Base-by-base conservation (phyloP, 2,797 vertebrate genomes). In the Toxotes lorentzi region DNA sequence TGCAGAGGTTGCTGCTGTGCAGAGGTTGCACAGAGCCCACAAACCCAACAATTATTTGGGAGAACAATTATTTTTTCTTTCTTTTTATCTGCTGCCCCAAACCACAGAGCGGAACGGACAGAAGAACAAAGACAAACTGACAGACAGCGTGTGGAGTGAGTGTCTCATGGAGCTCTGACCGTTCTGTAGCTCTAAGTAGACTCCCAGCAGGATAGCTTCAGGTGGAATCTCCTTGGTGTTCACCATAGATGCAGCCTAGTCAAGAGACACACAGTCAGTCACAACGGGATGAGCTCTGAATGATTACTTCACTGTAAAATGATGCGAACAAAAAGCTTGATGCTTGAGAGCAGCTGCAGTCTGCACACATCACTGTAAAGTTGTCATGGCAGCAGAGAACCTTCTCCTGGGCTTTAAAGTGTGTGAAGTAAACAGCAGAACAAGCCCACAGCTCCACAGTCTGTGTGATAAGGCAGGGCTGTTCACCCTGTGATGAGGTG, bases 211-310 rank as follows among this genome's bases (percentile, higher is more conserved):
- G 88, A 99, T 99, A 56, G 98, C 98, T 91, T 99, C 98, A 0
- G 98, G 98, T 24, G 98, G 98, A 72, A 99, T 97, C 91, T 99
- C 98, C 90, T 97, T 99, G 7, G 97, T 96, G 88, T 97, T 98
- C 83, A 98, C 96, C 96, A 99, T 96, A 0, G 97, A 98, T 54
- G 98, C 97, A 81, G 98, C 98, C 98, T 99, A 81, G 56, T 35
- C 41, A 68, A 78, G 73, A 90, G 32, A 77, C 53, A 67, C 13
- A 72, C n/a, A n/a, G n/a, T n/a, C n/a, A 41, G 84, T 27, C 34
- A 58, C 40, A 73, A 3, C 2, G 5, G 12, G 17, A 65, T 50
- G 45, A 65, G 45, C n/a, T 14, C 27, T 23, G 4, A 57, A 32
- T 19, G 5, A 27, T 50, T 7, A 45, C n/a, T 41, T 41, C 21